A percentile compares a stretch with the other conserved stretches of the same genome.
These are phyloP conservation scores for Bungarus multicinctus DNA, from an alignment of 2,113 vertebrate genomes.

Conservation along the genomic window DNA sequence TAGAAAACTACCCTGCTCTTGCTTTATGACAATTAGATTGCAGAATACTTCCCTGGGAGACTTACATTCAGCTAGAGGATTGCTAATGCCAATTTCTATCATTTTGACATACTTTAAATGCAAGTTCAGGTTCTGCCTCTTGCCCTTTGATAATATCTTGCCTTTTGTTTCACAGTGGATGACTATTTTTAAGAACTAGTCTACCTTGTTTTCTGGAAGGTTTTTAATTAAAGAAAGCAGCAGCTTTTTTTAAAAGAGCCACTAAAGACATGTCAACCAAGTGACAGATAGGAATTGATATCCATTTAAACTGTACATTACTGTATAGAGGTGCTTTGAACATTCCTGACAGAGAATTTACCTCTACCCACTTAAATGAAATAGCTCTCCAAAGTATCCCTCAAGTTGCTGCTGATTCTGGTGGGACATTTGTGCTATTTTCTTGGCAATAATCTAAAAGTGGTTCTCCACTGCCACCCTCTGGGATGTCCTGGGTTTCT, in stretches of 20 bases:
- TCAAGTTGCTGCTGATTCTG: not conserved
- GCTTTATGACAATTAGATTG: not conserved
- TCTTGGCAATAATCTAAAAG: not conserved
- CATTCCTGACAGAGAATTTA: not conserved
- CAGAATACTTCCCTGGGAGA: not conserved
- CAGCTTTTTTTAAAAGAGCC: not conserved
- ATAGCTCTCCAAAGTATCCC: not conserved
- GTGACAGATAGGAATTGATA: not conserved
- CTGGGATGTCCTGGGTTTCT: not conserved
- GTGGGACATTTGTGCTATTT: not conserved
- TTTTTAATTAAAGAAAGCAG: not conserved
- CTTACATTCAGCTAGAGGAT: not conserved
- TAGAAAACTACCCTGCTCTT: not conserved
- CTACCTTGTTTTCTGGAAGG: not conserved
- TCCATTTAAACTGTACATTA: not conserved
- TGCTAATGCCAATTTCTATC: not conserved
- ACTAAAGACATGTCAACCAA: not conserved
- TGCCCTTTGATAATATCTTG: not conserved
- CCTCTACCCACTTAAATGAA: not conserved
- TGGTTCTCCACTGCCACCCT: not conserved
- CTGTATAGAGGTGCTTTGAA: not conserved
- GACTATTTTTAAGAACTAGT: not conserved
- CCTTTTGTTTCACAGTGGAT: not conserved
- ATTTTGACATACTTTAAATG: not conserved
- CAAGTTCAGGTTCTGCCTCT: not conserved